Conservation (phyloP, 2,888 invertebrate genomes). For the Marasmarcha lunaedactyla region DNA sequence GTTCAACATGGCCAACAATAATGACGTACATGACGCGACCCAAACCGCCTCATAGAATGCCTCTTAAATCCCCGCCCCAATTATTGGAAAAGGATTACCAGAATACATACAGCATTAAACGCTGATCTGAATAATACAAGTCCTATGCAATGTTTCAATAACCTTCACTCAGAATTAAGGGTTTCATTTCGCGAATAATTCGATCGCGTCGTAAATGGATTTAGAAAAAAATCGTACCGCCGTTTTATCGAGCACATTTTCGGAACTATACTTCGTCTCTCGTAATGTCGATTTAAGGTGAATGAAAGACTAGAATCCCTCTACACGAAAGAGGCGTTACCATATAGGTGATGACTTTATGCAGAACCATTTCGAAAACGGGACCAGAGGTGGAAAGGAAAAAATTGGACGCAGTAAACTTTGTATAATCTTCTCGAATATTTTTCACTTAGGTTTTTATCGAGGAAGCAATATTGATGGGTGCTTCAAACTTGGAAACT, state of each 20-base stretch:
- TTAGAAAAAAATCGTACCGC: constrained; percentile 62
- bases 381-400: constrained; percentile 56
- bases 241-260: constrained; percentile 61
- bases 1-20: neutral
- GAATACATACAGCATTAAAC: neutral
- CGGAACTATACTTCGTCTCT: constrained; percentile 57
- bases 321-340: constrained; percentile 64
- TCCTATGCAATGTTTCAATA: constrained; percentile 46
- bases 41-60: too few species aligned
- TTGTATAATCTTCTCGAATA: constrained; percentile 32
- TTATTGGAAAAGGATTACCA: constrained; percentile 1
- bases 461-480: constrained; percentile 2
- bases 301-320: constrained; percentile 63
- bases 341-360: constrained; percentile 62
- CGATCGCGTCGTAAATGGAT: constrained; percentile 61
- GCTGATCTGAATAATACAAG: neutral
- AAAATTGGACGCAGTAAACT: constrained; percentile 39
- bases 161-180: constrained; percentile 53
- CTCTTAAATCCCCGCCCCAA: neutral
- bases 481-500: constrained; percentile 2
- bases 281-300: constrained; percentile 65
- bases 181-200: constrained; percentile 55
- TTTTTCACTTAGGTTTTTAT: constrained; percentile 22
- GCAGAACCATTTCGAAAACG: constrained; percentile 56
- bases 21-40: neutral